Evolutionary conservation across 2,113 vertebrate genomes (phyloP).

Genomic region (Alligator sinensis): DNA sequence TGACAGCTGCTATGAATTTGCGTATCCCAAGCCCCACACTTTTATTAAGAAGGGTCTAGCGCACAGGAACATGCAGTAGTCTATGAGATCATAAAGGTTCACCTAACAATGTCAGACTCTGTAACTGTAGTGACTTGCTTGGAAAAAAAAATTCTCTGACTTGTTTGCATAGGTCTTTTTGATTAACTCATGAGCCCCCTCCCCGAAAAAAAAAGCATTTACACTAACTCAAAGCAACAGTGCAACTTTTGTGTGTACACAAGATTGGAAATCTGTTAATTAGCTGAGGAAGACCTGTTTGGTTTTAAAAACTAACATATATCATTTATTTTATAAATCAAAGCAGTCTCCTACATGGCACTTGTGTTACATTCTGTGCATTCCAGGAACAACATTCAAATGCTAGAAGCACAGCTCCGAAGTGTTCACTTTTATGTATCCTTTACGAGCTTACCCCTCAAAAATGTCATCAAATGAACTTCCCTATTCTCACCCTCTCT

Average conservation of each 20-base stretch:
- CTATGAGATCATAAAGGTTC: conserved; percentile 44
- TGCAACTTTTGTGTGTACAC: conserved; percentile 3
- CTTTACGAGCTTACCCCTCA: conserved; percentile 13
- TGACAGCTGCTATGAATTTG: conserved; percentile 73
- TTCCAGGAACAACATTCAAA: conserved; percentile 5
- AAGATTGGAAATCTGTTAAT: conserved; percentile 3
- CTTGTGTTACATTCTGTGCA: not conserved
- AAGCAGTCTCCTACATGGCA: not conserved
- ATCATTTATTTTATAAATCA: too few species aligned
- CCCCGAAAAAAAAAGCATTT: conserved; percentile 21
- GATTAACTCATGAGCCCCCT: conserved; percentile 38
- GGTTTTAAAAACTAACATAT: not conserved
- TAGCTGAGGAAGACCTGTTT: conserved; percentile 26
- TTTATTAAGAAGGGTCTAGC: conserved; percentile 43
- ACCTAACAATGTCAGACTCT: conserved; percentile 60
- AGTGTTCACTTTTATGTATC: conserved; percentile 33
- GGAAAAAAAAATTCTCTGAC: conserved; percentile 23
- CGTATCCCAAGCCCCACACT: conserved; percentile 44
- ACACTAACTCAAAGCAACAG: not conserved
- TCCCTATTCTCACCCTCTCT: not conserved
- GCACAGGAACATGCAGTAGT: not conserved
- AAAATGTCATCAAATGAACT: not conserved
- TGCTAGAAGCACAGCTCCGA: not conserved
- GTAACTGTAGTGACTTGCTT: conserved; percentile 61
- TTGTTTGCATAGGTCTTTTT: conserved; percentile 64